Evolutionary conservation across 2,113 vertebrate genomes (phyloP).

Genomic region (Hemichromis elongatus): DNA sequence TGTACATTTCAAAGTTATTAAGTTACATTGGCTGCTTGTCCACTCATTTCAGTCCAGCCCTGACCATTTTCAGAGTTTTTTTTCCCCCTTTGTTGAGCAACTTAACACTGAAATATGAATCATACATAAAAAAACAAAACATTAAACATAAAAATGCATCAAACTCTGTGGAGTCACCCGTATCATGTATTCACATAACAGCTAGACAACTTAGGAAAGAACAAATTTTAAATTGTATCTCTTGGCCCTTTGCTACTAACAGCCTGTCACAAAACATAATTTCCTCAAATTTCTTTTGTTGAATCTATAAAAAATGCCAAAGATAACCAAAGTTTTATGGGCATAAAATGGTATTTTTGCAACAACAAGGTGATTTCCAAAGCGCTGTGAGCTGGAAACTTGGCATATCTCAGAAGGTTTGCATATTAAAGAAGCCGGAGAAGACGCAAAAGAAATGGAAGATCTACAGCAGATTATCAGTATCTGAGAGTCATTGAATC

Average conservation of each 20-base stretch:
- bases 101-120: not conserved
- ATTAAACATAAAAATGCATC: not conserved
- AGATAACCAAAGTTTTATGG: not conserved
- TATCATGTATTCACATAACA: not conserved
- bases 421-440: not conserved
- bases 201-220: not conserved
- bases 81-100: rapidly evolving
- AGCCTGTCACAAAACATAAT: not conserved
- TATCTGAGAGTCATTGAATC: not conserved
- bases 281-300: not conserved
- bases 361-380: not conserved
- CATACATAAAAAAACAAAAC: not conserved
- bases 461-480: not conserved
- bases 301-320: not conserved
- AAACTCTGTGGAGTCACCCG: not conserved
- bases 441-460: no score
- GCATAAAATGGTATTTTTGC: not conserved
- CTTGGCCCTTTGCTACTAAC: not conserved
- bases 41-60: not conserved
- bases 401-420: not conserved
- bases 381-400: not conserved
- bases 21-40: not conserved
- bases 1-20: rapidly evolving
- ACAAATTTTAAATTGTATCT: not conserved
- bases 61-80: not conserved